These are phyloP conservation scores for Pipistrellus pygmaeus DNA, from an alignment of 2,797 vertebrate species.

Conservation along the genomic window DNA sequence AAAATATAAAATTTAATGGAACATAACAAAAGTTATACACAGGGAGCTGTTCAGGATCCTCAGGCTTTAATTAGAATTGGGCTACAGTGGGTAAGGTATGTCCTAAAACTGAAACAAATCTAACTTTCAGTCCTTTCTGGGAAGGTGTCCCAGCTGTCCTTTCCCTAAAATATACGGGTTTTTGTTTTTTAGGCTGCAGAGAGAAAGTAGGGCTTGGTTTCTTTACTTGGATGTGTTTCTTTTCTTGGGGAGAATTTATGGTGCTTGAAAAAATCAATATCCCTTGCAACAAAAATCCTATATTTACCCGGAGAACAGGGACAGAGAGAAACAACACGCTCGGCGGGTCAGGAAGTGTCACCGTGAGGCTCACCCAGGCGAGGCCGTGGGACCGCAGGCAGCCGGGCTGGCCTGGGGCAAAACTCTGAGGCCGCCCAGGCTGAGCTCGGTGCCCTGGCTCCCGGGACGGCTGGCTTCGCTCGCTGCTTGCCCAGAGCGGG, in stretches of 20 bases:
- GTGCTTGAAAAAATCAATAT: conserved; percentile 43
- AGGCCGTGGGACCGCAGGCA: neutral
- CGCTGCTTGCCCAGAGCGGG: accelerated
- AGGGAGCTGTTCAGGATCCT: neutral
- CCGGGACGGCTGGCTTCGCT: neutral
- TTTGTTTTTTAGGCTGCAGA: neutral
- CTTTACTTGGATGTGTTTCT: conserved; percentile 13
- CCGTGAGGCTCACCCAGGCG: accelerated
- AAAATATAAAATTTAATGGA: neutral
- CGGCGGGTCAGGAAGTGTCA: neutral
- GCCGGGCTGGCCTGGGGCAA: neutral
- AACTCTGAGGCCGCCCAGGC: accelerated
- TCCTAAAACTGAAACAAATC: neutral
- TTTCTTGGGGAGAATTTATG: conserved; percentile 55
- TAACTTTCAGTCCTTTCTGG: neutral
- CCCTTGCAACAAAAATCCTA: neutral
- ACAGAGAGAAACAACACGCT: neutral
- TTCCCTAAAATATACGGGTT: neutral
- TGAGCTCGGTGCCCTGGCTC: neutral
- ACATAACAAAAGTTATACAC: accelerated
- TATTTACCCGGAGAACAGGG: neutral
- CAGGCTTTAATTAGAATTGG: neutral
- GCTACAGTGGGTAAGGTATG: neutral
- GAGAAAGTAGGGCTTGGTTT: conserved; percentile 8
- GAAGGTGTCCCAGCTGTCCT: neutral